Conservation (phyloP, 2,888 invertebrate species). For the Oxycera nigricornis region DNA sequence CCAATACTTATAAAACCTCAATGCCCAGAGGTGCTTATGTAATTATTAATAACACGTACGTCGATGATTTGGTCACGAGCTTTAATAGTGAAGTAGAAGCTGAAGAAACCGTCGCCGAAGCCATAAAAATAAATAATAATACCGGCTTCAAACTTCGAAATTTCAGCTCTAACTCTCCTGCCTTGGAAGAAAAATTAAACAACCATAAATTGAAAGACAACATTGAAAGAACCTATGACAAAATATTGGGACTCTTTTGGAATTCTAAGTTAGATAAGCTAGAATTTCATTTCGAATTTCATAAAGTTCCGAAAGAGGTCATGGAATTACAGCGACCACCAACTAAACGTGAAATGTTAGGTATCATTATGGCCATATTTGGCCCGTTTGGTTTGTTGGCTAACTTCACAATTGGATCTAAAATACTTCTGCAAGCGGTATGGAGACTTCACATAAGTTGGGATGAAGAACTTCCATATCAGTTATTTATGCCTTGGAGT, state of each 20-base stretch:
- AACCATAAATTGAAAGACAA: fast-evolving
- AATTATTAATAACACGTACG: slow-evolving; percentile 46
- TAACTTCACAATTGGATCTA: no score
- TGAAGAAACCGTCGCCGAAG: slow-evolving; percentile 49
- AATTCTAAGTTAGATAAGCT: slow-evolving; percentile 41
- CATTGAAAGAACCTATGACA: background rate
- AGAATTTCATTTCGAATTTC: no score
- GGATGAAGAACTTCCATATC: background rate
- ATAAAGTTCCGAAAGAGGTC: no score
- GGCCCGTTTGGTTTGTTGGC: no score
- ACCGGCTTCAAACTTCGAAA: slow-evolving; percentile 45
- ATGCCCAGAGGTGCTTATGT: no score
- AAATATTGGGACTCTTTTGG: slow-evolving; percentile 47
- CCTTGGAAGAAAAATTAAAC: slow-evolving; percentile 41
- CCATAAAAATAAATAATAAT: background rate
- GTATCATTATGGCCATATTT: background rate
- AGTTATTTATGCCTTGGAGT: slow-evolving; percentile 15
- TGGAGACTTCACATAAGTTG: slow-evolving; percentile 39
- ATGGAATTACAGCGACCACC: slow-evolving; percentile 41
- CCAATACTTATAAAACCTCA: no score
- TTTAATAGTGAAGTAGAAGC: slow-evolving; percentile 51
- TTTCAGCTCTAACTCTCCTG: no score
- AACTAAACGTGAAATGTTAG: slow-evolving; percentile 49
- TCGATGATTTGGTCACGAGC: slow-evolving; percentile 48
- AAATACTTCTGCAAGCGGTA: slow-evolving; percentile 45